A percentile compares a stretch with the other conserved stretches of the same genome.
phyloP scores from a whole-genome alignment of 2,888 invertebrate species.

The Lasioglossum marginatum region DNA sequence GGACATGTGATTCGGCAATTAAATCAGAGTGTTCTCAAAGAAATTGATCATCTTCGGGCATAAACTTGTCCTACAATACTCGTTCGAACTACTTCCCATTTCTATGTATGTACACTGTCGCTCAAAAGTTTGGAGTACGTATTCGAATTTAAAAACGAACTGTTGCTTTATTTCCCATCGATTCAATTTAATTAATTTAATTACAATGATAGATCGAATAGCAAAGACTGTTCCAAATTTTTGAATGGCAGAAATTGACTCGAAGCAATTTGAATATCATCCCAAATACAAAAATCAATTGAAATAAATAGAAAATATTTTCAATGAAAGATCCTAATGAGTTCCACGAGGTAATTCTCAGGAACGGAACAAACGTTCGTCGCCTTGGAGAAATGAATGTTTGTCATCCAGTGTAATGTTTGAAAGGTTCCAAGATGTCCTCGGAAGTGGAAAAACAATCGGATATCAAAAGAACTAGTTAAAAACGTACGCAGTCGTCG shows the following conservation, averaged over 20 bases:
- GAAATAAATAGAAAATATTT: too few relatives aligned
- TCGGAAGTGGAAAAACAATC: constrained; percentile 25
- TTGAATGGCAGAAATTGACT: background rate
- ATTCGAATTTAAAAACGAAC: background rate
- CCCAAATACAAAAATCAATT: background rate
- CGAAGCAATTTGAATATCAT: background rate
- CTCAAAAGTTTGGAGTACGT: background rate
- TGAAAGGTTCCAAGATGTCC: constrained; percentile 2
- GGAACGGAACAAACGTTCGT: constrained; percentile 5
- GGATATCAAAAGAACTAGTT: constrained; percentile 41
- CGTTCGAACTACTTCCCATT: background rate
- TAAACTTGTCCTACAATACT: background rate
- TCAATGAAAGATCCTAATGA: background rate
- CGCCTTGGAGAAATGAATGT: background rate
- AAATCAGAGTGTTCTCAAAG: background rate
- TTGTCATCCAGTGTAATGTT: background rate
- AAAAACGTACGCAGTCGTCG: constrained; percentile 33
- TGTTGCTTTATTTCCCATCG: background rate
- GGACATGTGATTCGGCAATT: background rate
- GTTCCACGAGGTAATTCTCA: background rate
- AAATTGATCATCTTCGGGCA: background rate
- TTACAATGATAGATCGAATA: background rate
- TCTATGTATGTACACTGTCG: background rate
- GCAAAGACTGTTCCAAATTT: background rate
- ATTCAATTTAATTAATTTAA: background rate